phyloP scores from a whole-genome alignment of 1,140 invertebrate species.

The Acromyrmex echinatior region DNA sequence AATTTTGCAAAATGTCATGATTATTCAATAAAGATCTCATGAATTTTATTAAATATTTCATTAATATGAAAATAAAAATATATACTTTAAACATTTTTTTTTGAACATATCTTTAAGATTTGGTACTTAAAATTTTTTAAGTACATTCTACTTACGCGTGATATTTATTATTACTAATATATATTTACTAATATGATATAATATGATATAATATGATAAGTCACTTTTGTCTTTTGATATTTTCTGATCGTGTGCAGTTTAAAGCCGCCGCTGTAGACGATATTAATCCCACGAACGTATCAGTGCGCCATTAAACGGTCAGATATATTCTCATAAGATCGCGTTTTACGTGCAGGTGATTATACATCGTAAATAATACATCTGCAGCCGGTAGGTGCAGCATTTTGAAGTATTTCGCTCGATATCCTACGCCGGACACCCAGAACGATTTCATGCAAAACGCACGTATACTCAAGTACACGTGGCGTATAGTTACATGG shows the following conservation, averaged over 20 bases:
- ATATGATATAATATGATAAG: too few relatives aligned
- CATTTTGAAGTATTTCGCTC: conserved; percentile 71
- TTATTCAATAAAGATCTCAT: neutral
- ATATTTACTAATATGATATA: neutral
- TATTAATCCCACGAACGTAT: conserved; percentile 31
- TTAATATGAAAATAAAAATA: conserved; percentile 2
- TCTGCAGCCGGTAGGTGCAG: conserved; percentile 31
- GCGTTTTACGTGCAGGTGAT: conserved; percentile 51
- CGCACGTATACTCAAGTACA: conserved; percentile 58
- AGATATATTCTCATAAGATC: conserved; percentile 51
- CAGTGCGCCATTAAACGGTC: conserved; percentile 22
- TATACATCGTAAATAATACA: conserved; percentile 48
- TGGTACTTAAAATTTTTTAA: neutral
- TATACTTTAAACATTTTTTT: neutral
- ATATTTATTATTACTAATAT: neutral
- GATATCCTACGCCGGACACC: conserved; percentile 34
- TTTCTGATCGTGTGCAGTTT: neutral
- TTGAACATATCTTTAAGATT: conserved; percentile 1
- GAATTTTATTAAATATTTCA: neutral
- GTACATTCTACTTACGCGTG: too few relatives aligned
- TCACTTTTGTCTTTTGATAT: conserved; percentile 8
- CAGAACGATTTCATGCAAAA: conserved; percentile 34
- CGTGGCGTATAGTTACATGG: conserved; percentile 32
- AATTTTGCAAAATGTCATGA: neutral
- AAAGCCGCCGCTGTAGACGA: neutral